Base-by-base conservation (phyloP, 2,113 vertebrate genomes). In the Serranochromis macrocephalus region DNA sequence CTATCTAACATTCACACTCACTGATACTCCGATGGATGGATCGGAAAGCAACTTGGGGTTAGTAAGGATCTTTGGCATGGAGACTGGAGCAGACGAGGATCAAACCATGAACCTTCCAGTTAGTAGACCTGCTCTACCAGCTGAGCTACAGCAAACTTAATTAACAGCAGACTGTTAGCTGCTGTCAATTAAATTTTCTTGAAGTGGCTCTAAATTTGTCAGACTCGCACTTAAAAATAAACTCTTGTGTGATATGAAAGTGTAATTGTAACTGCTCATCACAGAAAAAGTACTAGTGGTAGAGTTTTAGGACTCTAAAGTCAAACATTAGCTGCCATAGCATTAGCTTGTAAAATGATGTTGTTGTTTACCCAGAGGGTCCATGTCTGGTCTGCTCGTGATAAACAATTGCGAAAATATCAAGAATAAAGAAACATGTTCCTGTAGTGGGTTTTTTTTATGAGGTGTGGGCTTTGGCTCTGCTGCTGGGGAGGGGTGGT, bases 11-110 rank as follows among this genome's bases (percentile, higher is more conserved):
- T 3, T 63, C 31, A 63, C 61, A n/a, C 31, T n/a, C 17, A 12
- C 10, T 66, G 6, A 36, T n/a, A 66, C 17, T 36, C 61, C 17
- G 0, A 66, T 66, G 58, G 16, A 19, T 1, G 6, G 2, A 1
- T 36, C 4, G 2, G 31, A 63, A 9, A 63, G 58, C 58, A 63
- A 11, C 9, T 63, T 63, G 58, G 58, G 29, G 29, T 63, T 33
- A 63, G 16, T 63, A 63, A 63, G 29, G 58, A 63, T 63, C 29
- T 63, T 36, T 63, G 31, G 58, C 58, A 63, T 63, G 31, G 31
- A 66, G 58, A 63, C 58, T 63, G 31, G 31, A 63, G 58, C 17
- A 63, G 61, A 66, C 31, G 9, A 66, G 17, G 17, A 66, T 66
- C 31, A 66, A 66, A 36, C 61, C 61, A 66, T 66, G 17, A 66